Conservation (phyloP, 2,113 vertebrate genomes). For the Neodon shergylaensis region DNA sequence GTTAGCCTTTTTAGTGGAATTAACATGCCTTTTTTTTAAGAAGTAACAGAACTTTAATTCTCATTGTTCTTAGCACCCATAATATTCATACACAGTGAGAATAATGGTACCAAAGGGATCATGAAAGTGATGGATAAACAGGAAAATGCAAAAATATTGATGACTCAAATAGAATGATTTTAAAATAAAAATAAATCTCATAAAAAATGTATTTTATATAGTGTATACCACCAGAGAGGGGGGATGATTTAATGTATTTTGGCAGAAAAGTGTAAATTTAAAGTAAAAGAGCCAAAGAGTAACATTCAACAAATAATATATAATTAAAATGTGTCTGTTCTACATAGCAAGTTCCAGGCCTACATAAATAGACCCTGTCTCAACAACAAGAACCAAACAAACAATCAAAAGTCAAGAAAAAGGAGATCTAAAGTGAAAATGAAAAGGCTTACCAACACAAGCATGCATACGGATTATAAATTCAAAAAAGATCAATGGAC, state of each 20-base stretch:
- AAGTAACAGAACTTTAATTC: not conserved
- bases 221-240: not conserved
- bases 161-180: constrained; percentile 10
- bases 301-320: constrained; percentile 9
- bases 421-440: constrained; percentile 15
- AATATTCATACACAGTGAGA: not conserved
- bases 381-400: not conserved
- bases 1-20: not conserved
- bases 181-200: constrained; percentile 20
- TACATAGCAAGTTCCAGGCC: not conserved
- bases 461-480: not conserved
- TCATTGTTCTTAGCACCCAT: not conserved
- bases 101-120: constrained; percentile 1
- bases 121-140: not conserved
- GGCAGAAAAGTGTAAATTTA: not conserved
- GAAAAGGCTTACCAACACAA: not conserved
- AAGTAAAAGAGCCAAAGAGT: not conserved
- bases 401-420: not conserved
- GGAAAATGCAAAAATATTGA: not conserved
- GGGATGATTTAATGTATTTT: constrained; percentile 4
- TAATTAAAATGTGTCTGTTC: not conserved
- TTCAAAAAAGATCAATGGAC: not conserved
- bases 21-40: not conserved
- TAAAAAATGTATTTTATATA: not conserved
- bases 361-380: not conserved